These are phyloP conservation scores for Corythornis leucogaster DNA, from an alignment of 2,797 vertebrate species.

Conservation along the genomic window DNA sequence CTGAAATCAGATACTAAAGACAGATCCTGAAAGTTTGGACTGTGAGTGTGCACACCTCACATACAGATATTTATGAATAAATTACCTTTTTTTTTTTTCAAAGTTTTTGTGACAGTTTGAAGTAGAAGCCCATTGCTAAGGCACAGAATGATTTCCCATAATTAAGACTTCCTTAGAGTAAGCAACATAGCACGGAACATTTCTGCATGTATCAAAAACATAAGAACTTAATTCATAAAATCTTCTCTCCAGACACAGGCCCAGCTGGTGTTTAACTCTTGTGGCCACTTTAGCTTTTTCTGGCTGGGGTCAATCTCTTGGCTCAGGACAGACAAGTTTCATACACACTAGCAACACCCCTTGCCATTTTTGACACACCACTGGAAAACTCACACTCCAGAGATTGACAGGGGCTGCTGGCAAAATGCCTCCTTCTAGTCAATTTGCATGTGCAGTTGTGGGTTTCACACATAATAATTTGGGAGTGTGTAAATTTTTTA, in stretches of 20 bases:
- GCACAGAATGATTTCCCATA: fast-evolving
- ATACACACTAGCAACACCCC: background rate
- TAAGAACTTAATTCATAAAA: conserved; percentile 12
- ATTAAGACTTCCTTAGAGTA: background rate
- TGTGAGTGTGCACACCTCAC: background rate
- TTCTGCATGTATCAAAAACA: background rate
- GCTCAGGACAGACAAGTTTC: conserved; percentile 20
- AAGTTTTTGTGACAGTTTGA: background rate
- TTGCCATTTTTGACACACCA: conserved; percentile 57
- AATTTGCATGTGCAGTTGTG: conserved; percentile 64
- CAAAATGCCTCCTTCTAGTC: conserved; percentile 34
- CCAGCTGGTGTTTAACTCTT: conserved; percentile 43
- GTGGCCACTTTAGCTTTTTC: conserved; percentile 8
- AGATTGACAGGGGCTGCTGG: conserved; percentile 41
- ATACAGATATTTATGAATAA: background rate
- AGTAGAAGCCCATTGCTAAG: background rate
- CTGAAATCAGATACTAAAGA: background rate
- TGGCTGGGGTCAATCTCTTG: conserved; percentile 44
- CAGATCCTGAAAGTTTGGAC: background rate
- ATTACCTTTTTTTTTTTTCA: background rate
- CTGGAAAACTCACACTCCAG: conserved; percentile 41
- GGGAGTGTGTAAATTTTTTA: conserved; percentile 45
- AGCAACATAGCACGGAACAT: background rate
- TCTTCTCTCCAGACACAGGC: background rate
- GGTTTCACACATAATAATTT: conserved; percentile 68